A percentile compares a stretch with the other conserved stretches of the same genome.
Evolutionary conservation across 2,888 invertebrate species (phyloP).

Genomic region (Philereme vetulata): DNA sequence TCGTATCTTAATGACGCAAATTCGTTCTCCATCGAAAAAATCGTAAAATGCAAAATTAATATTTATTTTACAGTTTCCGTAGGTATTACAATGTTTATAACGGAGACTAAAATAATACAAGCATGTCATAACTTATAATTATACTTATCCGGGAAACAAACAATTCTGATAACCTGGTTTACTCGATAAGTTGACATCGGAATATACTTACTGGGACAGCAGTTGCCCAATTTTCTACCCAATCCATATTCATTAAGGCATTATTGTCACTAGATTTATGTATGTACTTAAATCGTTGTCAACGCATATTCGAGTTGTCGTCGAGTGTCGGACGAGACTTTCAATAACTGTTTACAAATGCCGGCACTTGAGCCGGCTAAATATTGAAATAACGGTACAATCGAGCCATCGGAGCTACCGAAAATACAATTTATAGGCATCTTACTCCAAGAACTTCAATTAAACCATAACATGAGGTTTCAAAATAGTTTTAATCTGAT

Average conservation of each 20-base stretch:
- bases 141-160: conserved; percentile 14
- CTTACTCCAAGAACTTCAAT: conserved; percentile 40
- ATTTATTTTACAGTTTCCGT: conserved; percentile 42
- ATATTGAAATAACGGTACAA: conserved; percentile 47
- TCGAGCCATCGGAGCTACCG: conserved; percentile 21
- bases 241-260: not conserved
- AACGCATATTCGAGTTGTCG: conserved; percentile 8
- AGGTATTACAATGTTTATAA: conserved; percentile 33
- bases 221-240: not conserved
- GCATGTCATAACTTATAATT: conserved; percentile 13
- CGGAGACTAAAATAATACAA: conserved; percentile 6
- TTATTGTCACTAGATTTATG: not conserved
- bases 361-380: conserved; percentile 42
- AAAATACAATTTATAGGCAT: conserved; percentile 42
- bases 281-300: conserved; percentile 13
- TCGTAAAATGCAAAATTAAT: conserved; percentile 55
- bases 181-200: conserved; percentile 2
- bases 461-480: conserved; percentile 28
- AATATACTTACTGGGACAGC: not conserved
- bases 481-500: conserved; percentile 21
- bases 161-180: conserved; percentile 13
- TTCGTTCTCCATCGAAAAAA: conserved; percentile 52
- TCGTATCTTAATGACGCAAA: conserved; percentile 49
- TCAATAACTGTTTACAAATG: conserved; percentile 57
- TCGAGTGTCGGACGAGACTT: conserved; percentile 33